Evolutionary conservation across 2,113 vertebrate genomes (phyloP).

Genomic region (Oreochromis niloticus): DNA sequence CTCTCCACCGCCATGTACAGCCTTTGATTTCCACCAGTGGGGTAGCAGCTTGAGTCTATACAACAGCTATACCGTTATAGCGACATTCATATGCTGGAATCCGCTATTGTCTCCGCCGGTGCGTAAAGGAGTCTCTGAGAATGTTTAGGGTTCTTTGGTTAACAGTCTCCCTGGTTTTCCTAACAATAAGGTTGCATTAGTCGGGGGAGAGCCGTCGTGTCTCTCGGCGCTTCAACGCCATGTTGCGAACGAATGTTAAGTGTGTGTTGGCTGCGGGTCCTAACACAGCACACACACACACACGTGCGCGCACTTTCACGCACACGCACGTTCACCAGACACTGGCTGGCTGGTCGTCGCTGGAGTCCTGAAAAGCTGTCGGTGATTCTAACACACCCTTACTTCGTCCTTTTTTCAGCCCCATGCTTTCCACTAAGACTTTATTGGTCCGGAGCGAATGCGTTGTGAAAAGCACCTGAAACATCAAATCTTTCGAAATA

Average conservation of each 20-base stretch:
- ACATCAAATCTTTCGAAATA: not conserved
- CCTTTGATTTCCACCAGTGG: constrained; percentile 68
- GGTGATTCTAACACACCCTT: constrained; percentile 53
- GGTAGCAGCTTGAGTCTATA: constrained; percentile 57
- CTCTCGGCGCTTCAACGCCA: constrained; percentile 78
- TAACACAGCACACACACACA: constrained; percentile 9
- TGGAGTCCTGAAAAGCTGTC: constrained; percentile 60
- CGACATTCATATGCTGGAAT: constrained; percentile 62
- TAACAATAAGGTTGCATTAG: constrained; percentile 40
- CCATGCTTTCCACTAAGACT: constrained; percentile 2
- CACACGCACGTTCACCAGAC: constrained; percentile 49
- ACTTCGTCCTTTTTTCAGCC: not conserved
- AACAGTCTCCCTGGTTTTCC: constrained; percentile 11
- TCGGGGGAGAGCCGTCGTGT: constrained; percentile 71
- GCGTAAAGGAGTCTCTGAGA: constrained; percentile 21
- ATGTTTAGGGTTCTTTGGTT: constrained; percentile 14
- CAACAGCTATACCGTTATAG: constrained; percentile 50
- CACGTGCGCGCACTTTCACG: not conserved
- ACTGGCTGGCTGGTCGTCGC: constrained; percentile 56
- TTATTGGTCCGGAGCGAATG: not conserved
- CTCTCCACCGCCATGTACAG: constrained; percentile 79
- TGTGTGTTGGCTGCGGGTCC: constrained; percentile 57
- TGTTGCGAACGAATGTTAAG: constrained; percentile 74
- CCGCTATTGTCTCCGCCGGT: constrained; percentile 52
- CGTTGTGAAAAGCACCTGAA: not conserved